Evolutionary conservation across 2,797 vertebrate genomes (phyloP), one percentile per base, ranked within the genome.

Genomic region (Sparus aurata): DNA sequence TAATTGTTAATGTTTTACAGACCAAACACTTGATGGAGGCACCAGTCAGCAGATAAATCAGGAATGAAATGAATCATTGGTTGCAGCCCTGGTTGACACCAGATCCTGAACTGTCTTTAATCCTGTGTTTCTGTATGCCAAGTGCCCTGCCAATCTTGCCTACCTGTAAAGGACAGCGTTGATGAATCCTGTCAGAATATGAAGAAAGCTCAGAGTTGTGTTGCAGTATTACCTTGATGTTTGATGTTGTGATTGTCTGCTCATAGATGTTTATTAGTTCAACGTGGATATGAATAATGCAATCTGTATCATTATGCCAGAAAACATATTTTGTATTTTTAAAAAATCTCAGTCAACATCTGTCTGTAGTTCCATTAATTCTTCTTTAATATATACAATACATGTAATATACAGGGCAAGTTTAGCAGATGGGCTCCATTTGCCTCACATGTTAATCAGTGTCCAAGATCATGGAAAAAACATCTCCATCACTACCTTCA

Each of bases 251-350:
- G 41, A 43, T 27, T 57, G 61, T 66, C 2, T 52, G 47, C 47
- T 80, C 20, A 45, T n/a, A 69, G 52, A 13, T 22, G 60, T 58
- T 61, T 45, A 12, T 61, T 58, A 18, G 52, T 77, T 61, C 55
- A 15, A 46, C 4, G 5, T 72, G 67, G 22, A 66, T 54, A 38
- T 43, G 45, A 80, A 49, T 53, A 34, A 74, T 77, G 65, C 75
- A 77, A 59, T 73, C 62, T 72, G 79, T 72, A 34, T 63, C 60
- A 66, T 43, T 46, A 67, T 38, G 47, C 55, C 49, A 71, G 47
- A 49, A 79, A 70, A 73, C 59, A 43, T 25, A 41, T 84, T 86
- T 86, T 84, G 15, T 81, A 80, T 57, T 15, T 57, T 7, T 20
- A 79, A 74, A 74, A 74, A 66, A 57, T 23, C 62, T 25, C 1